Evolutionary conservation across 2,797 vertebrate genomes (phyloP).

Genomic region (Hypotaenidia philippensis): DNA sequence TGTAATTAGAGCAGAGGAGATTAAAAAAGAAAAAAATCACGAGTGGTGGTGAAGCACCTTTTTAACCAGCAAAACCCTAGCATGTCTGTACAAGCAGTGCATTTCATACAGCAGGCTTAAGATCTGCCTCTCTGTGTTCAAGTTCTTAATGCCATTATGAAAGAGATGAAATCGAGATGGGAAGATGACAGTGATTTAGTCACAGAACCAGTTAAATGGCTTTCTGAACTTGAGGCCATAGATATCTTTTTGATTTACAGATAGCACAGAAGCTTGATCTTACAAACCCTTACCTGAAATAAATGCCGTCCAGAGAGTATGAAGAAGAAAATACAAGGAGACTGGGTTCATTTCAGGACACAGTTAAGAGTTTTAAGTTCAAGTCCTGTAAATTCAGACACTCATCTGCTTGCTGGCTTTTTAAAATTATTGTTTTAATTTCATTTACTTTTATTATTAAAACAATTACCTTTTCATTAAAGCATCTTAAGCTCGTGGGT

Average conservation of each 20-base stretch:
- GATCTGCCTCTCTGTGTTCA: neutral
- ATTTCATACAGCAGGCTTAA: slow-evolving; percentile 14
- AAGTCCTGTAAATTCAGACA: neutral
- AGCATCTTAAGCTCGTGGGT: neutral
- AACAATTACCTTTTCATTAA: neutral
- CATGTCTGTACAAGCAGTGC: slow-evolving; percentile 45
- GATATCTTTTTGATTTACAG: slow-evolving; percentile 38
- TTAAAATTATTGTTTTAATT: neutral
- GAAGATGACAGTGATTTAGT: slow-evolving; percentile 54
- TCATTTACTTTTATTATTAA: neutral
- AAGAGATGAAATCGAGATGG: slow-evolving; percentile 51
- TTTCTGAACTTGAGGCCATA: slow-evolving; percentile 44
- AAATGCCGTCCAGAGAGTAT: neutral
- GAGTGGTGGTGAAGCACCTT: neutral
- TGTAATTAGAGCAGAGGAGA: neutral
- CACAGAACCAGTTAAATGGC: slow-evolving; percentile 69
- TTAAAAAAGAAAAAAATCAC: neutral
- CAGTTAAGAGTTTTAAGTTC: neutral
- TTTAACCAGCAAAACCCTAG: slow-evolving; percentile 8
- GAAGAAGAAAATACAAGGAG: neutral
- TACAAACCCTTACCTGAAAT: neutral
- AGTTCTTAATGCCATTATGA: slow-evolving; percentile 53
- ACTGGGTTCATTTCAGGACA: neutral
- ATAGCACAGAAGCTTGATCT: neutral
- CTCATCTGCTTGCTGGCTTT: neutral